These are phyloP conservation scores for Percina caprodes DNA, from an alignment of 2,113 vertebrate species.

Conservation along the genomic window DNA sequence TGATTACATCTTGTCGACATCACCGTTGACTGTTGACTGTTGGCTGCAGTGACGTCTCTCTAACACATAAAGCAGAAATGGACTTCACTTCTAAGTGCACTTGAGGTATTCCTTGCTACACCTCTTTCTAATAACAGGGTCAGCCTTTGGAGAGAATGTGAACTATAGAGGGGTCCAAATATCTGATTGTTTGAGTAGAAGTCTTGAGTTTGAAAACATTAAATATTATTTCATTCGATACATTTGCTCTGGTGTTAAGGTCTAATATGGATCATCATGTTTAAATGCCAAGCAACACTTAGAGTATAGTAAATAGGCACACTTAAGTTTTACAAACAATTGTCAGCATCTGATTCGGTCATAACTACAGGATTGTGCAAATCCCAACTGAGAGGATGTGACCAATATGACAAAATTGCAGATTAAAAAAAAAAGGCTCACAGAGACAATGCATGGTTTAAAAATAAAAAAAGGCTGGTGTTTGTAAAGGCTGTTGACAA, in stretches of 20 bases:
- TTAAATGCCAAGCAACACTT: neutral
- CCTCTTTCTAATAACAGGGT: neutral
- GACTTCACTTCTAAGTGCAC: constrained; percentile 47
- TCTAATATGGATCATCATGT: neutral
- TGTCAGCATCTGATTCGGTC: neutral
- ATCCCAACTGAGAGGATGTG: neutral
- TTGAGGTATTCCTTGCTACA: constrained; percentile 15
- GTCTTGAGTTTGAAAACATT: neutral
- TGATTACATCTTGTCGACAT: neutral
- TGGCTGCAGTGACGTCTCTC: neutral
- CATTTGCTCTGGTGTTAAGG: neutral
- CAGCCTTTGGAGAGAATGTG: neutral
- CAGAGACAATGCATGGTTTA: neutral
- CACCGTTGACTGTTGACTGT: neutral
- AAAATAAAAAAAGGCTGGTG: neutral
- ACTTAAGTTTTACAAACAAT: neutral
- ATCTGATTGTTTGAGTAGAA: neutral
- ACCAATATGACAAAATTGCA: neutral
- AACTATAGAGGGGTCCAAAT: neutral
- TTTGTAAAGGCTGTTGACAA: neutral
- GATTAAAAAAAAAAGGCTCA: neutral
- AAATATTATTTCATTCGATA: neutral
- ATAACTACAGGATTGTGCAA: neutral
- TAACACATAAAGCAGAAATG: neutral
- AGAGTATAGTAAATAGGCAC: constrained; percentile 9